Percentiles rank a stretch among this genome's conserved stretches.
Evolutionary conservation across 2,113 vertebrate species (phyloP).

Genomic region (Phylloscopus trochilus): DNA sequence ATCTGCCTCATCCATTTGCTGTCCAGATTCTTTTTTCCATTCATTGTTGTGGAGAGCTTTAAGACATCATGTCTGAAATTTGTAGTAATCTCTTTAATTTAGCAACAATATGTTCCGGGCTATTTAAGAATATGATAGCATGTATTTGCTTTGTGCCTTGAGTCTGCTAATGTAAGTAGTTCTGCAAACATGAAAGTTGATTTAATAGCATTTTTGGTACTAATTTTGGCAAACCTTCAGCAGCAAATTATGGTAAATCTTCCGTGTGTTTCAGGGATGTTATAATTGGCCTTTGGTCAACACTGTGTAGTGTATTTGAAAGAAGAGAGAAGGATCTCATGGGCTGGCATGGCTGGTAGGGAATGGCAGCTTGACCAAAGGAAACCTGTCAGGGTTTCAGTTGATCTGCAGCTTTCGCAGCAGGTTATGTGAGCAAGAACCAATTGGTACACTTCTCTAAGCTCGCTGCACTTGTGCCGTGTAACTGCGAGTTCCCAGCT

Average conservation of each 20-base stretch:
- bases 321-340: not conserved
- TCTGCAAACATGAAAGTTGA: not conserved
- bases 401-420: not conserved
- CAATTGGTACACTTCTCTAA: not conserved
- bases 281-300: not conserved
- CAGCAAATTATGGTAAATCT: not conserved
- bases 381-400: not conserved
- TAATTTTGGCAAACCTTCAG: not conserved
- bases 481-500: rapidly evolving
- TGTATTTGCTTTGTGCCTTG: not conserved
- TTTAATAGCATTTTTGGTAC: not conserved
- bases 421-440: not conserved
- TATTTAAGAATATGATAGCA: not conserved
- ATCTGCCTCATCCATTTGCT: not conserved
- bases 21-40: not conserved
- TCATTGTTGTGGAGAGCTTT: not conserved
- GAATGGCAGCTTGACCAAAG: not conserved
- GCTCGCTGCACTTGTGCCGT: rapidly evolving
- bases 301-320: not conserved
- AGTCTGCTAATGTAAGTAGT: not conserved
- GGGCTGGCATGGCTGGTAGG: not conserved
- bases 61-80: not conserved
- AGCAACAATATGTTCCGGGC: not conserved
- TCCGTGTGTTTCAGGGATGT: not conserved
- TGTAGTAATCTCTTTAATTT: not conserved